Evolutionary conservation across 30 jellyfish, hydroid and myxozoan species (phyloP).

Genomic region (Chironex yamaguchii): DNA sequence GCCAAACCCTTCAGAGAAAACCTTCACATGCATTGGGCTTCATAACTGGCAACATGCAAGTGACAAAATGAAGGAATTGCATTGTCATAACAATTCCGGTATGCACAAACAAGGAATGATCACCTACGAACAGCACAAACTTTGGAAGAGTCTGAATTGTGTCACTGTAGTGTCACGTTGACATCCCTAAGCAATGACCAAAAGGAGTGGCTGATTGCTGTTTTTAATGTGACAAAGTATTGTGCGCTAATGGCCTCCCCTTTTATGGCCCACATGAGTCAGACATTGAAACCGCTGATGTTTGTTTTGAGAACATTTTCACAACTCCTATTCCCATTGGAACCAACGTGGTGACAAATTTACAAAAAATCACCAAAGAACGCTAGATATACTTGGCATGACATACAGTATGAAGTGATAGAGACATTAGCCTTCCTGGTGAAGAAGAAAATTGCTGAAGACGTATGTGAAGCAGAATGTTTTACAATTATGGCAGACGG

Average conservation of each 20-base stretch:
- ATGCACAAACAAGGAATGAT: not conserved
- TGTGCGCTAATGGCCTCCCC: not conserved
- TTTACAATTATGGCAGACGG: slow-evolving; percentile 33
- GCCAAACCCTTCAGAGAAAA: not conserved
- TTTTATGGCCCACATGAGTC: not conserved
- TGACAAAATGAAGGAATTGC: not conserved
- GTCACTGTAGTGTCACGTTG: not conserved
- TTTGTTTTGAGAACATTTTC: not conserved
- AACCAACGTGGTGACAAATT: slow-evolving; percentile 8
- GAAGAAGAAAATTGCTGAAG: slow-evolving; percentile 5
- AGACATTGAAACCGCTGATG: not conserved
- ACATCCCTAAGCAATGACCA: not conserved
- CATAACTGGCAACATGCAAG: not conserved
- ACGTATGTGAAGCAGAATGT: slow-evolving; percentile 1
- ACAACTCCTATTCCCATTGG: slow-evolving; percentile 22
- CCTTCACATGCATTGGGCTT: not conserved
- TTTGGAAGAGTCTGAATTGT: not conserved
- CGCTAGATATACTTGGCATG: slow-evolving; percentile 1
- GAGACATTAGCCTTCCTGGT: slow-evolving; percentile 1
- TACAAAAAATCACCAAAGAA: slow-evolving; percentile 1
- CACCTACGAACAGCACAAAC: not conserved
- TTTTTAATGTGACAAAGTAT: not conserved
- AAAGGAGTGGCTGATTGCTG: not conserved
- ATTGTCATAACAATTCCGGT: not conserved
- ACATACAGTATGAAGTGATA: not conserved